Base-by-base conservation (phyloP, 1,140 invertebrate species). In the Ruditapes philippinarum region DNA sequence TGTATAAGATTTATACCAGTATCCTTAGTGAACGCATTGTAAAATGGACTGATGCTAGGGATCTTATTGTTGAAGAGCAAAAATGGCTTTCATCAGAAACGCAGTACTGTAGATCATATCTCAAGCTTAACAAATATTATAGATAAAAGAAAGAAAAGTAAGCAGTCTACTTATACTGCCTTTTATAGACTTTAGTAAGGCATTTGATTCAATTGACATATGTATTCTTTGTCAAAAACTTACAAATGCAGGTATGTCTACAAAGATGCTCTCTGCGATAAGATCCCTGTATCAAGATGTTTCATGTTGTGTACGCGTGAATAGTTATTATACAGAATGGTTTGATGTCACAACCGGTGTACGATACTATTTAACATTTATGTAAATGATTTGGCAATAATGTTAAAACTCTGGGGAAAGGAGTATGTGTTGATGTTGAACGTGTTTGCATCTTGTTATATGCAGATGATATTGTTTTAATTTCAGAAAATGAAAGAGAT, bases 391-490 rank as follows among this genome's bases (percentile, higher is more conserved):
- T 38, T 88, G 17, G 85, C 57, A 17, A 1, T 45, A 45, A n/a
- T n/a, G n/a, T n/a, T n/a, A n/a, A n/a, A n/a, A n/a, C n/a, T n/a
- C n/a, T n/a, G n/a, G n/a, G 19, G 5, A 19, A 19, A 78, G 14
- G 76, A 79, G 14, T 49, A 5, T 17, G 5, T 57, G 5, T 22
- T 4, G 14, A 22, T 57, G 22, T 4, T n/a, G 2, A 65, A 38
- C 33, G 38, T 5, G 3, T 82, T 4, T 57, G 68, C 40, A 89
- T 83, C 65, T 28, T 83, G 9, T 33, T 89, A 25, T 89, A 89
- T 62, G 87, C 45, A 14, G 51, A 57, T 57, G 51, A 57, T 57
- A 57, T 57, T 57, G 51, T 57, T 57, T 19, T 57, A n/a, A 57
- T 19, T 7, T 5, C 42, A 5, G 42, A 14, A 45, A 45, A 45